Conservation (phyloP, 2,888 invertebrate genomes). For the Nemurella pictetii region DNA sequence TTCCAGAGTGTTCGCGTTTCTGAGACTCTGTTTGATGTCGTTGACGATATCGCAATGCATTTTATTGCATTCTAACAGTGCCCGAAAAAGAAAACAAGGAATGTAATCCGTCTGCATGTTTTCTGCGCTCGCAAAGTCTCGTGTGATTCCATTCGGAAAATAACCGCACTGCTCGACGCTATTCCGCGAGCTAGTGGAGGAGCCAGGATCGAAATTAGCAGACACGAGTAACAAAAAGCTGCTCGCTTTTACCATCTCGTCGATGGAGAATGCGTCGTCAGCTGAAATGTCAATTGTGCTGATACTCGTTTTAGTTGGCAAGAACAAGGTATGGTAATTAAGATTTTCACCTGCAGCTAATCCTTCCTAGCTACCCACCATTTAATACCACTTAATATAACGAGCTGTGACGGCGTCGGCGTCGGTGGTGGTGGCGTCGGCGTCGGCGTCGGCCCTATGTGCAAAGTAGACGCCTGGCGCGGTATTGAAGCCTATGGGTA, state of each 20-base stretch:
- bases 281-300: not conserved
- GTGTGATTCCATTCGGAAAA: not conserved
- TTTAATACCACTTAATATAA: slow-evolving; percentile 5
- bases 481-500: slow-evolving; percentile 37
- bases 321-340: not conserved
- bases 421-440: not conserved
- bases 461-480: not conserved
- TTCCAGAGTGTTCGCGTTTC: not conserved
- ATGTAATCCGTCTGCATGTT: not conserved
- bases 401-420: not conserved
- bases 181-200: not conserved
- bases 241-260: not conserved
- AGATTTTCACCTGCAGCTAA: not conserved
- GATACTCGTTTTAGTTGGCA: not conserved
- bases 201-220: not conserved
- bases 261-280: not conserved
- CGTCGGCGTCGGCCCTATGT: not conserved
- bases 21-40: not conserved
- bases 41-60: not conserved
- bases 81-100: not conserved
- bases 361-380: not conserved
- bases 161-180: not conserved
- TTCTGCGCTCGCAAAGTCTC: not conserved
- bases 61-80: not conserved
- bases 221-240: not conserved